phyloP scores from a whole-genome alignment of 30 jellyfish, hydroid and myxozoan genomes.

The Chrysaora quinquecirrha region DNA sequence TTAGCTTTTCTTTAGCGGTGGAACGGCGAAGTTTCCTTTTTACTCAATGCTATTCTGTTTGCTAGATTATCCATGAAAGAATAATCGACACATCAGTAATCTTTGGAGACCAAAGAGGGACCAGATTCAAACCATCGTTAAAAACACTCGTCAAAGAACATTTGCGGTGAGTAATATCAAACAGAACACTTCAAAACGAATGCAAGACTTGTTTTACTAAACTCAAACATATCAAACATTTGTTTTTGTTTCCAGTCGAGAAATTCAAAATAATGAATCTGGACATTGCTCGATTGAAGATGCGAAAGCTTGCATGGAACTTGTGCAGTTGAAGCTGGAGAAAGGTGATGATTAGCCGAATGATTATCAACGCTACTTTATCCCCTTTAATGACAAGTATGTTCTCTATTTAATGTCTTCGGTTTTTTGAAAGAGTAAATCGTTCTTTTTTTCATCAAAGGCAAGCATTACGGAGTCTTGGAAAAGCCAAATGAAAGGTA shows the following conservation, averaged over 20 bases:
- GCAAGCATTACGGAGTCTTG: conserved; percentile 30
- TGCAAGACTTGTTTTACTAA: too few species aligned
- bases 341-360: conserved; percentile 37
- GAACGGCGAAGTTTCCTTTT: too few species aligned
- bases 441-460: conserved; percentile 1
- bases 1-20: too few species aligned
- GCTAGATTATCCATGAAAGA: conserved; percentile 71
- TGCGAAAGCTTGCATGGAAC: conserved; percentile 94
- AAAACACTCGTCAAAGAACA: conserved; percentile 43
- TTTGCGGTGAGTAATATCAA: conserved; percentile 61
- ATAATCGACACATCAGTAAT: conserved; percentile 79
- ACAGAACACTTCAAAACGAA: too few species aligned
- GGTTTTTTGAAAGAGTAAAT: not conserved
- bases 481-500: conserved; percentile 42
- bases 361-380: too few species aligned
- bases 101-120: conserved; percentile 80
- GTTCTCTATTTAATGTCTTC: too few species aligned
- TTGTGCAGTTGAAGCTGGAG: conserved; percentile 71
- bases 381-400: too few species aligned
- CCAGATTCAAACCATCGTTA: conserved; percentile 86
- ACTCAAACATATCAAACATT: not conserved
- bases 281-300: conserved; percentile 95
- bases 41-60: too few species aligned
- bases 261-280: conserved; percentile 59
- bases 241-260: conserved; percentile 58